phyloP scores from a whole-genome alignment of 1,140 invertebrate genomes.

The Diabrotica virgifera region DNA sequence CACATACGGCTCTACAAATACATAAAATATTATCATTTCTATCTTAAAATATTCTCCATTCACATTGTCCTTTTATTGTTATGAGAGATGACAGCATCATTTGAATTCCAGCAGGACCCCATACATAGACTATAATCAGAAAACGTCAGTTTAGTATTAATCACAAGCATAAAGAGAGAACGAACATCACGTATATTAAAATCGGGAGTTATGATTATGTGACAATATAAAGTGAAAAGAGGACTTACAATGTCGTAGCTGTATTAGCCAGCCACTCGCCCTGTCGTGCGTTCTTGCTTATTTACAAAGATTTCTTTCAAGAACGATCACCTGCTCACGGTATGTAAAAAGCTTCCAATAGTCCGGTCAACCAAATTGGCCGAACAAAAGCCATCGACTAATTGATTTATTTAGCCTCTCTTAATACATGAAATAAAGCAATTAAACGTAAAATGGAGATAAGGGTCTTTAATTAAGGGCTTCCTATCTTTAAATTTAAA shows the following conservation, averaged over 20 bases:
- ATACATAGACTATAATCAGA: slow-evolving; percentile 4
- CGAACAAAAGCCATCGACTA: too few species aligned
- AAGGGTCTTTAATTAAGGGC: too few species aligned
- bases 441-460: too few species aligned
- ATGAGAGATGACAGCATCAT: slow-evolving; percentile 7
- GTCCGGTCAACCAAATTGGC: too few species aligned
- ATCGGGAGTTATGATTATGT: slow-evolving; percentile 42
- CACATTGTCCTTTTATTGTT: background rate
- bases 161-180: slow-evolving; percentile 24
- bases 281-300: slow-evolving; percentile 18
- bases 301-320: slow-evolving; percentile 10
- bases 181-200: slow-evolving; percentile 36
- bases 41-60: background rate
- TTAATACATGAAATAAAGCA: too few species aligned
- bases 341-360: background rate
- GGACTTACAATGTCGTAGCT: slow-evolving; percentile 33
- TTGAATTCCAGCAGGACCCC: slow-evolving; percentile 9
- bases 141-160: slow-evolving; percentile 23
- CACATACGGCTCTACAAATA: too few species aligned
- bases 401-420: too few species aligned
- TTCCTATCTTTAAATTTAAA: too few species aligned
- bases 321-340: slow-evolving; percentile 1
- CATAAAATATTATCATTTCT: too few species aligned
- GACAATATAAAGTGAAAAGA: slow-evolving; percentile 39
- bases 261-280: slow-evolving; percentile 39